A percentile compares a stretch with the other conserved stretches of the same genome.
Evolutionary conservation across 2,113 vertebrate species (phyloP).

Genomic region (Paramisgurnus dabryanus): DNA sequence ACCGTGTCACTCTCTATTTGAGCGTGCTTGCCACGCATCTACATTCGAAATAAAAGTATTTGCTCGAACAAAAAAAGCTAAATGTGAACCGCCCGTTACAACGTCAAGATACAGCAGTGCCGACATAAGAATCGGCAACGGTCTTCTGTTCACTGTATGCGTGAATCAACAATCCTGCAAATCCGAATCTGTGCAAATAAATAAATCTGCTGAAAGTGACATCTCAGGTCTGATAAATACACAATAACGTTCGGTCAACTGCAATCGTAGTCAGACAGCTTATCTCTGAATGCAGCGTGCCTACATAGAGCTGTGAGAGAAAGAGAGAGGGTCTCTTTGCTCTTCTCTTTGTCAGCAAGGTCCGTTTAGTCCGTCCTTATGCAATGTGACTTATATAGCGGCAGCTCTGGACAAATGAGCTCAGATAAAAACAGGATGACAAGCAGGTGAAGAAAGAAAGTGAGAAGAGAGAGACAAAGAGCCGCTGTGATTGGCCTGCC

Average conservation of each 20-base stretch:
- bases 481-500: slow-evolving; percentile 38
- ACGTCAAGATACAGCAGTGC: no score
- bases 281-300: neutral
- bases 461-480: slow-evolving; percentile 14
- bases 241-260: neutral
- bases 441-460: slow-evolving; percentile 10
- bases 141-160: no score
- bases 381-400: neutral
- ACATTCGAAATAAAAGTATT: no score
- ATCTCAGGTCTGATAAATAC: neutral
- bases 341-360: neutral
- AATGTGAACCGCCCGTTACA: no score
- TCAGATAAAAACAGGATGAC: slow-evolving; percentile 2
- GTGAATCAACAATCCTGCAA: no score
- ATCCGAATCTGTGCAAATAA: no score
- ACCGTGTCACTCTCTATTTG: no score
- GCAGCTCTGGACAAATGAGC: neutral
- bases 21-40: no score
- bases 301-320: neutral
- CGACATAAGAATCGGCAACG: no score
- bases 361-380: neutral
- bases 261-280: neutral
- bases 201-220: slow-evolving; percentile 8
- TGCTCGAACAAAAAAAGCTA: no score
- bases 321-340: neutral